Percentiles rank a stretch among this genome's conserved stretches.
These are phyloP conservation scores for Gymnosoma rotundatum DNA, from an alignment of 2,888 invertebrate genomes.

Conservation along the genomic window DNA sequence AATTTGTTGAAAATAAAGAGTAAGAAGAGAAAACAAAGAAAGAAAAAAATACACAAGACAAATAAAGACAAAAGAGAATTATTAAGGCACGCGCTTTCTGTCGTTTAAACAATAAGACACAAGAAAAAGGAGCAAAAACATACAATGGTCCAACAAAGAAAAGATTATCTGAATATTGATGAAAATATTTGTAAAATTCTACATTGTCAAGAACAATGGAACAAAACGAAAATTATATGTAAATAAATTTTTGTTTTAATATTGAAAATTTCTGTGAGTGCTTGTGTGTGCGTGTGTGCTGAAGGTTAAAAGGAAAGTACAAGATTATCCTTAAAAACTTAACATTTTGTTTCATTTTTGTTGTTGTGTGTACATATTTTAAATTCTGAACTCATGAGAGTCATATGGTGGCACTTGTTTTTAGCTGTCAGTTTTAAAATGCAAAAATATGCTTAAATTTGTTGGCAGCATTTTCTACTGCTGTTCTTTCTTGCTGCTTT, in stretches of 20 bases:
- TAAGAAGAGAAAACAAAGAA: neutral
- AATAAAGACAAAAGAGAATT: slow-evolving; percentile 14
- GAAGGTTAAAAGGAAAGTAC: slow-evolving; percentile 57
- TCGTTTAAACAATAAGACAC: slow-evolving; percentile 17
- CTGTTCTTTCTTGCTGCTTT: neutral
- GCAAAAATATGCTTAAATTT: neutral
- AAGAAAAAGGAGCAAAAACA: slow-evolving; percentile 7
- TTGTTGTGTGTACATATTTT: slow-evolving; percentile 8
- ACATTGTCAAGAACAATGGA: slow-evolving; percentile 48
- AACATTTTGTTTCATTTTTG: slow-evolving; percentile 16
- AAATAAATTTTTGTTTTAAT: slow-evolving; percentile 4
- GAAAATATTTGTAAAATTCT: slow-evolving; percentile 67
- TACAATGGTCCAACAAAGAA: slow-evolving; percentile 53
- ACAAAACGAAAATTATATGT: slow-evolving; percentile 21
- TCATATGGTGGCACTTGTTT: slow-evolving; percentile 53
- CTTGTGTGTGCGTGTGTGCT: neutral
- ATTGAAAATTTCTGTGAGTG: no score
- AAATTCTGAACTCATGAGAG: slow-evolving; percentile 36
- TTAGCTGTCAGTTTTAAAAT: neutral
- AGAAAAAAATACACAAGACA: slow-evolving; percentile 3
- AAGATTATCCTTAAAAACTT: slow-evolving; percentile 55
- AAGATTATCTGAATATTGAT: slow-evolving; percentile 68
- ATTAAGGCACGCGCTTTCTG: slow-evolving; percentile 65
- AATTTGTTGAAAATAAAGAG: slow-evolving; percentile 31
- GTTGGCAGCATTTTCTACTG: neutral